Evolutionary conservation across 2,797 vertebrate genomes (phyloP), one percentile per base, ranked within the genome.

Genomic region (Enteromius thamalakanensis): DNA sequence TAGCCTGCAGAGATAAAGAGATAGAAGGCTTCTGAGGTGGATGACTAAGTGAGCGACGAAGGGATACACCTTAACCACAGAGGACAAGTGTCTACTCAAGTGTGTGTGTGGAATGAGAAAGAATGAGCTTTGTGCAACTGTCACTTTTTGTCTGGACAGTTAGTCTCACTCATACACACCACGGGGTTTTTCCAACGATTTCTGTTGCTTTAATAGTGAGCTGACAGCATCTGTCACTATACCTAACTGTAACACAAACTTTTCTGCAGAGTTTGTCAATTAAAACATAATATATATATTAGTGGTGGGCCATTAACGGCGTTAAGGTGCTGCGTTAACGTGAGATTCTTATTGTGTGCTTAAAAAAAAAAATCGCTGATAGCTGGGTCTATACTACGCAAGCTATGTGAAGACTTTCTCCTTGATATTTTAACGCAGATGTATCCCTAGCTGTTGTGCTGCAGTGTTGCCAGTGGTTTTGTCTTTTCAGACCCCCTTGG

Each of bases 31-130:
- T 32, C 37, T 70, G 79, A 81, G 74, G 58, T n/a, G 45, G 79
- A 42, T 2, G 15, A 29, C 81, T 76, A 49, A 69, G 67, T 72
- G 69, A 80, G 26, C 42, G 80, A 29, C 45, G 83, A n/a, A 62
- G 72, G 55, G 55, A 69, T 65, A 37, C 74, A 81, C 67, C 69
- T 82, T 85, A 74, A 69, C 74, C 60, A n/a, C 49, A 81, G 42
- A 84, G 75, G 84, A 84, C 84, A 76, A 84, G 78, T 72, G 49
- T 82, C 76, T 55, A 76, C 64, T 70, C 79, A 71, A 71, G 71
- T 32, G 58, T 62, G 58, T 62, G 64, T 60, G 51, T 70, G n/a
- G 65, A 81, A 77, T 81, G 53, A 71, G 67, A 62, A 70, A 69
- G 75, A 72, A 65, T 4, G 3, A 78, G 74, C 75, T 72, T 77